phyloP scores from a whole-genome alignment of 35 echinoderm and acorn worm genomes.

The Strongylocentrotus purpuratus region DNA sequence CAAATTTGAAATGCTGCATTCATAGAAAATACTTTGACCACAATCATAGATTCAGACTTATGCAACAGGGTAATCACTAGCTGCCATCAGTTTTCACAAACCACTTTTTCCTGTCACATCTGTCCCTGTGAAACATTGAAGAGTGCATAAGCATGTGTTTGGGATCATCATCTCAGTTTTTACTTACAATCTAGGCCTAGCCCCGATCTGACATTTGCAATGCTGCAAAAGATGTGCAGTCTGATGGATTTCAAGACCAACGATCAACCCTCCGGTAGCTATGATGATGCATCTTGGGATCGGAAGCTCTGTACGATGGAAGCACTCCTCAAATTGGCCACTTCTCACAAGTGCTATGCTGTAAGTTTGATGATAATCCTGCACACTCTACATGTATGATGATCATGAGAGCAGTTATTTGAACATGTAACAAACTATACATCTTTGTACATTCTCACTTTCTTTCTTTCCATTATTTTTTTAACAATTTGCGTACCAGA shows the following conservation, averaged over 20 bases:
- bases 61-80: too few species aligned
- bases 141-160: too few species aligned
- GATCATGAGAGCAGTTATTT: background rate
- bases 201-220: slow-evolving; percentile 24
- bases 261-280: background rate
- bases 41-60: too few species aligned
- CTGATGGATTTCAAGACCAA: background rate
- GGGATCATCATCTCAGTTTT: background rate
- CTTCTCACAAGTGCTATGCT: slow-evolving; percentile 32
- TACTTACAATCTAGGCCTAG: background rate
- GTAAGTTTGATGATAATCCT: slow-evolving; percentile 25
- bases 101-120: too few species aligned
- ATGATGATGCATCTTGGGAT: background rate
- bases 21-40: too few species aligned
- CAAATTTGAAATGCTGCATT: too few species aligned
- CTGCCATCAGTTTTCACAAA: too few species aligned
- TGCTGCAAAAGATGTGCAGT: slow-evolving; percentile 41
- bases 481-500: too few species aligned
- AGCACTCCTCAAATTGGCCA: background rate
- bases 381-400: background rate
- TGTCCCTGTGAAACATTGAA: too few species aligned
- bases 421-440: background rate
- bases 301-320: background rate
- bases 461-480: too few species aligned
- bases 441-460: background rate